A percentile compares a stretch with the other conserved stretches of the same genome.
Conservation (phyloP, 2,113 vertebrate species). For the Catharus bicknelli region DNA sequence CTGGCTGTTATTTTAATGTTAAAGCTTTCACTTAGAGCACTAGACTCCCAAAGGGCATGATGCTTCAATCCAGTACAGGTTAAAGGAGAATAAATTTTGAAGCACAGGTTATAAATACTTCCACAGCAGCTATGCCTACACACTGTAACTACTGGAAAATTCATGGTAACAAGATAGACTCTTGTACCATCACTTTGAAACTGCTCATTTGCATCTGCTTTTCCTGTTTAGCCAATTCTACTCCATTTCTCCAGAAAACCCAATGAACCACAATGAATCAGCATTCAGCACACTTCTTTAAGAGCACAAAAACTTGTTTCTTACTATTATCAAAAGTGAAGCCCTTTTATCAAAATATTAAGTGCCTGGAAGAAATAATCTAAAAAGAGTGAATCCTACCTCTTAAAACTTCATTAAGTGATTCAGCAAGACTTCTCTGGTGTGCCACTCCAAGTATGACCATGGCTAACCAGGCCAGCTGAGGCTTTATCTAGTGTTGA, state of each 20-base stretch:
- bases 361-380: not conserved
- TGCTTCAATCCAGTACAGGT: not conserved
- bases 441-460: not conserved
- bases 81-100: not conserved
- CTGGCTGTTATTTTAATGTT: not conserved
- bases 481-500: not conserved
- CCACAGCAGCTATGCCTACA: not conserved
- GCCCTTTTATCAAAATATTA: not conserved
- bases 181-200: not conserved
- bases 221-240: not conserved
- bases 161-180: not conserved
- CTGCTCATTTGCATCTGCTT: not conserved
- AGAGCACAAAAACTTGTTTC: not conserved
- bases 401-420: not conserved
- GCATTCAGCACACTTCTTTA: not conserved
- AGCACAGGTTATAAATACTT: not conserved
- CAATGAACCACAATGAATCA: not conserved
- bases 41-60: not conserved
- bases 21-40: not conserved
- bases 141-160: not conserved
- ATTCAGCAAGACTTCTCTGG: not conserved
- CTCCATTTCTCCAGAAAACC: rapidly evolving
- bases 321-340: not conserved
- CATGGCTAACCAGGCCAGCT: not conserved
- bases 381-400: not conserved